Base-by-base conservation (phyloP, 2,888 invertebrate species). In the Sinodicranocentrus sp. region DNA sequence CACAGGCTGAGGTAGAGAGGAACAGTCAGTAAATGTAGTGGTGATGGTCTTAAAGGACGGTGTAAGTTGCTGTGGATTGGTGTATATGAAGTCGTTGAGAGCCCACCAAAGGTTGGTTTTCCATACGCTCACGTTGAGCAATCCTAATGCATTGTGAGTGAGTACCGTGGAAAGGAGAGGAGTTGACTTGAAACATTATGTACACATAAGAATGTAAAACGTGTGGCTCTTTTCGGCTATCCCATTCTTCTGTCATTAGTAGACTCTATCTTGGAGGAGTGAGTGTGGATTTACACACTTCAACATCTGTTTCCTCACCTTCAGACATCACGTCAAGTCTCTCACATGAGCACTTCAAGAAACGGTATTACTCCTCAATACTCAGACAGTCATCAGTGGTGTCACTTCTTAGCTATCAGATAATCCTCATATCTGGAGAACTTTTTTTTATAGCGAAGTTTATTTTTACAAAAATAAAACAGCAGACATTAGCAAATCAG, bases 201-300 rank as follows among this genome's bases (percentile, higher is more conserved):
- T 21, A 19, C 19, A 6, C 1, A 17, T 17, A 44, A 67, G 67
- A 21, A 39, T 28, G 21, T 23, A 63, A 63, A 78, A 61, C 68
- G 78, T 78, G 79, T 54, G 63, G 65, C 57, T 67, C 59, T 48
- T 59, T 80, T 44, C 52, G 72, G 79, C 63, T 71, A 73, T 80
- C 57, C 79, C 79, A 79, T 71, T 79, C 79, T 80, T 80, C 80
- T 80, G 80, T 80, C 80, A 80, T 80, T 80, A 72, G 80, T 72
- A 67, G 71, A 79, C 61, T 72, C 71, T 79, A 71, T 72, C 72
- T 52, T 52, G 80, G 73, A 73, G 59, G 80, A 80, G 80, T 80
- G 80, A 79, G 79, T 80, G 80, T 73, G 80, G 80, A 80, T 80
- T 73, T 80, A 80, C 80, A 80, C 80, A 80, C 80, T 80, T 80